These are phyloP conservation scores for Pachliopta kotzebuea DNA, from an alignment of 2,888 invertebrate species.

Conservation along the genomic window DNA sequence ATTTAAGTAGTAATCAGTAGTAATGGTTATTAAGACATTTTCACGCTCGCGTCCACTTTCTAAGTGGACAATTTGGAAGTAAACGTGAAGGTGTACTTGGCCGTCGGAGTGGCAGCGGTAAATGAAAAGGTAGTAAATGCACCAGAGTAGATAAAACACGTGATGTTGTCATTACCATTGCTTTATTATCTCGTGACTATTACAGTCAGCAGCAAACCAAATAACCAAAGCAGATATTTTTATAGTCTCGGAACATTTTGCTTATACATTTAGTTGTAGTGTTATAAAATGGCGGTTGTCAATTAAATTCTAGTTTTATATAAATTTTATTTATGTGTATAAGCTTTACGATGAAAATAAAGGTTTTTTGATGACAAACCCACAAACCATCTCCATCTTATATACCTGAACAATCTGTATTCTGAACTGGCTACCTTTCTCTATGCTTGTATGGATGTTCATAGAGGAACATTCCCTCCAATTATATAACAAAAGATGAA, in stretches of 20 bases:
- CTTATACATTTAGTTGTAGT: not conserved
- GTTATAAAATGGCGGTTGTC: too few species aligned
- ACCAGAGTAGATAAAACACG: constrained; percentile 28
- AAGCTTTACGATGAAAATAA: too few species aligned
- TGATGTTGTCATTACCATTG: constrained; percentile 34
- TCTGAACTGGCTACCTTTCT: too few species aligned
- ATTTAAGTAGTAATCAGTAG: constrained; percentile 12
- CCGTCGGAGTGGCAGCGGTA: constrained; percentile 14
- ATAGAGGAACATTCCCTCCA: too few species aligned
- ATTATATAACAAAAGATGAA: too few species aligned
- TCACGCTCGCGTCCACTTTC: constrained; percentile 19
- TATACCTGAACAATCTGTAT: too few species aligned
- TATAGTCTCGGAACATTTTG: not conserved
- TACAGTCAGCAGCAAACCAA: constrained; percentile 27
- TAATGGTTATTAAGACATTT: constrained; percentile 24
- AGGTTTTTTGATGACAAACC: too few species aligned
- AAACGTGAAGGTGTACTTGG: constrained; percentile 21
- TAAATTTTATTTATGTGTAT: too few species aligned
- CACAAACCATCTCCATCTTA: too few species aligned
- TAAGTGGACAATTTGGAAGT: constrained; percentile 23
- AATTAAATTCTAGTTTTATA: too few species aligned
- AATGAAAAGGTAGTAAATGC: constrained; percentile 24
- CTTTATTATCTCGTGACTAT: constrained; percentile 28
- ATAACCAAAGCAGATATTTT: not conserved
- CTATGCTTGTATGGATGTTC: too few species aligned